Conservation (phyloP, 1,140 invertebrate species). For the Aporrectodea caliginosa region DNA sequence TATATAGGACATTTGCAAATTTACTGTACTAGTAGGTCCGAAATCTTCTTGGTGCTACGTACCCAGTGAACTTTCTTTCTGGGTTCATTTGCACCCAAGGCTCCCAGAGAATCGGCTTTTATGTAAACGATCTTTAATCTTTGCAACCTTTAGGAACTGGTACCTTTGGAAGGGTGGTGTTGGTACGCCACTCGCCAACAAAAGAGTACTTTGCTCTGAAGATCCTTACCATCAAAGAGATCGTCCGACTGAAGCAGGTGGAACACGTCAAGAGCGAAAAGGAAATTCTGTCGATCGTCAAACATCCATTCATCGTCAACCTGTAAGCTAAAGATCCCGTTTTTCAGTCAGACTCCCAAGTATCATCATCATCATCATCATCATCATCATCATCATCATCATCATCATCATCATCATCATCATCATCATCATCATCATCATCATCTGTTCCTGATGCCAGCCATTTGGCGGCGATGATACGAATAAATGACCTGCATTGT, state of each 20-base stretch:
- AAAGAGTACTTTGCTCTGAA: conserved; percentile 80
- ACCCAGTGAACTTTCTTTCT: too few species aligned
- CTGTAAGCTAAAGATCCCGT: too few species aligned
- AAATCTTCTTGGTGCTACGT: too few species aligned
- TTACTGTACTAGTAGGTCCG: too few species aligned
- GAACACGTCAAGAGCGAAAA: conserved; percentile 95
- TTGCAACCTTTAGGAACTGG: conserved; percentile 81
- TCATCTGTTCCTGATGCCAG: too few species aligned
- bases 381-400: conserved; percentile 13
- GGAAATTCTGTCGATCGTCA: conserved; percentile 73
- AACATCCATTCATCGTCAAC: conserved; percentile 90
- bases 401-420: conserved; percentile 11
- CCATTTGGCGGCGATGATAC: too few species aligned
- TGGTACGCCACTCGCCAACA: conserved; percentile 73
- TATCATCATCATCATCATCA: conserved; percentile 1
- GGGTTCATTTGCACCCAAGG: too few species aligned
- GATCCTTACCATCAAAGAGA: conserved; percentile 82
- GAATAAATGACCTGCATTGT: too few species aligned
- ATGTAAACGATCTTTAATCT: too few species aligned
- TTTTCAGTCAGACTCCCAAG: too few species aligned
- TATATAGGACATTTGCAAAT: too few species aligned
- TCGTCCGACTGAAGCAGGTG: conserved; percentile 81
- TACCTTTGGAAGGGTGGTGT: conserved; percentile 84
- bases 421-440: conserved; percentile 8
- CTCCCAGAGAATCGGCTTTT: too few species aligned